Conservation (phyloP, 2,797 vertebrate species). For the Acanthurus tractus region DNA sequence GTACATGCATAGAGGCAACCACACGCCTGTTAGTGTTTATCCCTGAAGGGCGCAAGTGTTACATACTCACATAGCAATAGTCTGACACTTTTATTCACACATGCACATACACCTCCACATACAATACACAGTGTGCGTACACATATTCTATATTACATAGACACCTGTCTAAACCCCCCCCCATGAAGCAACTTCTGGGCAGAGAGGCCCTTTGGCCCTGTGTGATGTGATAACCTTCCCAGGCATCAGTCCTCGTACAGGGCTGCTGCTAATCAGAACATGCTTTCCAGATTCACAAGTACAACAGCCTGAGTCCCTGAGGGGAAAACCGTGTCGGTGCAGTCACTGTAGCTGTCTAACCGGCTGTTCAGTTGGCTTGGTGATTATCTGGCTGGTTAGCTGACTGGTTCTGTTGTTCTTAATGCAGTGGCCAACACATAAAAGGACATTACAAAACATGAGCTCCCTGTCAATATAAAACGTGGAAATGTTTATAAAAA, state of each 20-base stretch:
- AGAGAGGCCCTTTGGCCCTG: slow-evolving; percentile 34
- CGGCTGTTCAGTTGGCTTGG: slow-evolving; percentile 39
- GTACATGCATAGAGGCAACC: slow-evolving; percentile 30
- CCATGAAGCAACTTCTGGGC: slow-evolving; percentile 8
- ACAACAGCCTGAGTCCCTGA: slow-evolving; percentile 40
- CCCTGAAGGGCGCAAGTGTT: slow-evolving; percentile 37
- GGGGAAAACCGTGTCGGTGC: slow-evolving; percentile 31
- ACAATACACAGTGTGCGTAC: not conserved
- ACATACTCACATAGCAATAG: slow-evolving; percentile 25
- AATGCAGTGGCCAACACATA: slow-evolving; percentile 8
- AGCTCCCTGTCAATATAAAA: slow-evolving; percentile 24
- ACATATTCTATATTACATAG: slow-evolving; percentile 4
- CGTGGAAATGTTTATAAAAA: slow-evolving; percentile 26
- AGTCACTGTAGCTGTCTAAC: slow-evolving; percentile 37
- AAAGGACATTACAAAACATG: slow-evolving; percentile 32
- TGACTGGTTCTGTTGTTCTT: slow-evolving; percentile 20
- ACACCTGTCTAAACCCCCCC: slow-evolving; percentile 19
- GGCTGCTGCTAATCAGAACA: slow-evolving; percentile 66
- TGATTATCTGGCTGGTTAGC: slow-evolving; percentile 52
- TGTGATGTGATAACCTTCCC: slow-evolving; percentile 43
- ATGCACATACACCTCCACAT: slow-evolving; percentile 25
- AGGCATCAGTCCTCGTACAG: slow-evolving; percentile 43
- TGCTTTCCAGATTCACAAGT: slow-evolving; percentile 48
- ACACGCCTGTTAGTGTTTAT: slow-evolving; percentile 22
- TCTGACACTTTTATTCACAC: slow-evolving; percentile 45